phyloP scores from a whole-genome alignment of 2,888 invertebrate genomes.

The Ceriagrion tenellum region DNA sequence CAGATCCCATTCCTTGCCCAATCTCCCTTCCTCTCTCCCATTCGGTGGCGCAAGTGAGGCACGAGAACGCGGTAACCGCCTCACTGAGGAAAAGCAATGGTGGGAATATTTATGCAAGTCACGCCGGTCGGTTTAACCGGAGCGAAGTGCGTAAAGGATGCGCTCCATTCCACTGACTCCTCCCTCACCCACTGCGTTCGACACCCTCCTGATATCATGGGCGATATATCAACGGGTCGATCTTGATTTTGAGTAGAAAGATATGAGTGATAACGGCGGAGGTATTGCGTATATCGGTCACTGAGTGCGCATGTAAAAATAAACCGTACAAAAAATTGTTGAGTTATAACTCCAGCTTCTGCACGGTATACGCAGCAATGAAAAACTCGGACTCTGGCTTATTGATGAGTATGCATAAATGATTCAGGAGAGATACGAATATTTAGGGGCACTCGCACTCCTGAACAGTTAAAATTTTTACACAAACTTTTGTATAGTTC shows the following conservation, averaged over 20 bases:
- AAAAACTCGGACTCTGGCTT: no score
- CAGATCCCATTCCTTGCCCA: background rate
- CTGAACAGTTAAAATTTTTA: no score
- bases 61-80: background rate
- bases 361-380: no score
- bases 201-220: background rate
- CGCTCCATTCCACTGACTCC: background rate
- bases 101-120: background rate
- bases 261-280: no score
- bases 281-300: no score
- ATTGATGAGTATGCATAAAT: no score
- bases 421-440: no score
- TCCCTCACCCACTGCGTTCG: background rate
- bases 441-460: no score
- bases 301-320: no score
- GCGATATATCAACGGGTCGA: background rate
- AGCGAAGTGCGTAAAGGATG: background rate
- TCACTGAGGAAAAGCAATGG: background rate
- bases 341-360: no score
- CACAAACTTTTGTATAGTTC: no score
- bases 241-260: background rate
- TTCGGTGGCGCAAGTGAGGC: background rate
- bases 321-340: no score
- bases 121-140: background rate
- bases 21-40: background rate